Conservation (phyloP, 2,888 invertebrate species). For the Lasioglossum lativentre region DNA sequence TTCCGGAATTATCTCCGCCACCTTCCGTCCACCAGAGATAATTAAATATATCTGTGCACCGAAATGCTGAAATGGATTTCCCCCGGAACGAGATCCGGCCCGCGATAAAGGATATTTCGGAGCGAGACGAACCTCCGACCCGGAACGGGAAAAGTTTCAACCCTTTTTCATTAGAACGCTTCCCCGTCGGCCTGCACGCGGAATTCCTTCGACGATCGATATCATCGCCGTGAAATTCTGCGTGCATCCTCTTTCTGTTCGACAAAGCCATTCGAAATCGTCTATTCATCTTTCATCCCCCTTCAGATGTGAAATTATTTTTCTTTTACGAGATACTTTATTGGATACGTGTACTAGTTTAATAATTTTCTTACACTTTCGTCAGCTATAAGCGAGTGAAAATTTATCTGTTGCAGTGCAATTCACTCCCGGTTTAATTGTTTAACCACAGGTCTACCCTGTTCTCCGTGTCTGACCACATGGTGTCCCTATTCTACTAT, state of each 20-base stretch:
- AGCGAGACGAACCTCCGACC: constrained; percentile 27
- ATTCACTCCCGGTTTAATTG: not conserved
- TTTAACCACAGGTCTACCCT: not conserved
- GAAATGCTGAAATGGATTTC: constrained; percentile 78
- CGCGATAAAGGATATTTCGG: constrained; percentile 66
- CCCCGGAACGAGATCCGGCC: constrained; percentile 50
- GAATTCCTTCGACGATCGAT: constrained; percentile 13
- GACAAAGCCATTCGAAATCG: not conserved
- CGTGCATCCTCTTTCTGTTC: not conserved
- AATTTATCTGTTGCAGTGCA: not conserved
- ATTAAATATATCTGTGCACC: constrained; percentile 80
- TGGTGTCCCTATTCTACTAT: not conserved
- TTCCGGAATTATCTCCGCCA: constrained; percentile 63
- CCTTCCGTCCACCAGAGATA: constrained; percentile 72
- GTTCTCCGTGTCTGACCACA: not conserved
- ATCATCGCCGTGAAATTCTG: not conserved
- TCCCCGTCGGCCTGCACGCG: constrained; percentile 6
- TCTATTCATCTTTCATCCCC: not conserved
- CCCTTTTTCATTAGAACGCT: constrained; percentile 20
- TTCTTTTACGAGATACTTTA: not conserved
- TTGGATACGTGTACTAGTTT: not conserved
- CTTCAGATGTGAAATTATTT: not conserved
- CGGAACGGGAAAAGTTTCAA: constrained; percentile 46
- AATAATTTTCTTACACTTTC: not conserved
- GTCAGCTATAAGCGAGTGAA: not conserved